Evolutionary conservation across 2,113 vertebrate genomes (phyloP).

Genomic region (Chionis minor): DNA sequence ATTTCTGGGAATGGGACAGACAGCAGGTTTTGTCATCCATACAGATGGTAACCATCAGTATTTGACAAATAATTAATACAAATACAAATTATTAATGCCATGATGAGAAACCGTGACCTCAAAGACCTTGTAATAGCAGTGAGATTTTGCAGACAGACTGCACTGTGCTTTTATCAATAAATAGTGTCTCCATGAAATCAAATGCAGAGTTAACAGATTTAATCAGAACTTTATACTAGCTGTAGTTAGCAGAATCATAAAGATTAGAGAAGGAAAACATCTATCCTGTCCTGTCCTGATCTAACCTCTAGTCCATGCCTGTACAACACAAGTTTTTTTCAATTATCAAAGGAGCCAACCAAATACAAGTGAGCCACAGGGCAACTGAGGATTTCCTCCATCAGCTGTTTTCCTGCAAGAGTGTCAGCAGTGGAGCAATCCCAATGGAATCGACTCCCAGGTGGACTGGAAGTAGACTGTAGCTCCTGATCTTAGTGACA

Average conservation of each 20-base stretch:
- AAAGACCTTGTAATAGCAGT: not conserved
- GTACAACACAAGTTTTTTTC: not conserved
- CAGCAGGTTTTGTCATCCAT: not conserved
- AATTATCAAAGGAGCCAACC: not conserved
- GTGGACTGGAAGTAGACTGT: not conserved
- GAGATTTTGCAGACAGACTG: not conserved
- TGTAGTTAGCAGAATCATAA: not conserved
- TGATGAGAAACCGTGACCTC: constrained; percentile 7
- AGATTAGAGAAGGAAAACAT: not conserved
- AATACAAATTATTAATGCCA: constrained; percentile 31
- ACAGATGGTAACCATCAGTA: not conserved
- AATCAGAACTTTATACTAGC: not conserved
- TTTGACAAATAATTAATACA: constrained; percentile 44
- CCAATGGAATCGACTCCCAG: not conserved
- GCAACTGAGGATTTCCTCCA: not conserved
- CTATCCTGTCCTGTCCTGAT: not conserved
- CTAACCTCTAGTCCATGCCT: not conserved
- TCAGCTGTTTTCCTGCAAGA: not conserved
- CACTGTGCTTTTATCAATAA: not conserved
- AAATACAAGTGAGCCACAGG: not conserved
- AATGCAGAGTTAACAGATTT: not conserved
- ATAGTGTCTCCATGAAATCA: not conserved
- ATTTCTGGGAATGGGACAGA: not conserved
- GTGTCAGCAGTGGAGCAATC: not conserved
- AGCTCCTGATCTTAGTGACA: not conserved